Evolutionary conservation across 2,888 invertebrate genomes (phyloP).

Genomic region (Ectemnius continuus): DNA sequence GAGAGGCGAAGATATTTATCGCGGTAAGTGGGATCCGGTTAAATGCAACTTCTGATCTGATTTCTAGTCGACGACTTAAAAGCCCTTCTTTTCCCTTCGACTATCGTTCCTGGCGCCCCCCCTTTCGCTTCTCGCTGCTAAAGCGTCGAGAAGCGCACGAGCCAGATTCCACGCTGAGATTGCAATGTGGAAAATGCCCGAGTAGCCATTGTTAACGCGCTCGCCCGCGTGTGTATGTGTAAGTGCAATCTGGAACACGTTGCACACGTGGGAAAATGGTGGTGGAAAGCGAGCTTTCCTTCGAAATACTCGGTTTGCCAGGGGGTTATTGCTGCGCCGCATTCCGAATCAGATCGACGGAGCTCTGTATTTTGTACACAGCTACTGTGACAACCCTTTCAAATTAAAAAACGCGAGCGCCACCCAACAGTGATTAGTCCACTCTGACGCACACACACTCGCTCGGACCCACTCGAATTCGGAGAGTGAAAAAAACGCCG

Average conservation of each 20-base stretch:
- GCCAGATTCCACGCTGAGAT: slow-evolving; percentile 56
- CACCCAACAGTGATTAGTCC: background rate
- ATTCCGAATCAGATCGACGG: background rate
- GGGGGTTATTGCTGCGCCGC: background rate
- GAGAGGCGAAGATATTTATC: slow-evolving; percentile 70
- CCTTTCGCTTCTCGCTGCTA: background rate
- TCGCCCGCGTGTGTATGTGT: no score
- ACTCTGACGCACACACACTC: background rate
- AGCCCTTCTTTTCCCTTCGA: slow-evolving; percentile 59
- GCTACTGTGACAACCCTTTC: slow-evolving; percentile 1
- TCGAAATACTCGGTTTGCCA: no score
- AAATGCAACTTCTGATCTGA: slow-evolving; percentile 74
- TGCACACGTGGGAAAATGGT: slow-evolving; percentile 48
- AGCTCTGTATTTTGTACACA: background rate
- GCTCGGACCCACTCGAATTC: no score
- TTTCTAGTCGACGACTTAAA: slow-evolving; percentile 61
- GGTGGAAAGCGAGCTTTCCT: background rate
- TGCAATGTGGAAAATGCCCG: slow-evolving; percentile 45
- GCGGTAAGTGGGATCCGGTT: slow-evolving; percentile 72
- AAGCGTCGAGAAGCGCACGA: slow-evolving; percentile 9
- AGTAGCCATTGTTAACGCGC: slow-evolving; percentile 39
- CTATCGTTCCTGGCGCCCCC: slow-evolving; percentile 2
- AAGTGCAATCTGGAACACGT: slow-evolving; percentile 19
- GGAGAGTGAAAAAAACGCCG: background rate
- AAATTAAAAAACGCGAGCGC: background rate